Conservation (phyloP, 2,888 invertebrate genomes). For the Taphrorychus bicolor region DNA sequence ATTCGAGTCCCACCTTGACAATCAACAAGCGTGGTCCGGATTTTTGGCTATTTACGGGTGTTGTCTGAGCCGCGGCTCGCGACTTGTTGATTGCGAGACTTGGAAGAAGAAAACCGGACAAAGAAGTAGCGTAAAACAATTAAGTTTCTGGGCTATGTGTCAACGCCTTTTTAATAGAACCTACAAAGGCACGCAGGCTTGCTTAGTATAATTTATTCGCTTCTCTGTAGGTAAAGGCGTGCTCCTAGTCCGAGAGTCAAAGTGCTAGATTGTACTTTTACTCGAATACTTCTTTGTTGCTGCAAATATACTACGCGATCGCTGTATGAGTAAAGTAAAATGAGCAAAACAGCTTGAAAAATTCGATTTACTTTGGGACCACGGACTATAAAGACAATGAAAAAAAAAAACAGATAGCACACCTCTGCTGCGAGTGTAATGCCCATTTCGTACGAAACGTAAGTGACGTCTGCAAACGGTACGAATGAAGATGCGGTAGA, state of each 20-base stretch:
- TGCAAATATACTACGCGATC: no score
- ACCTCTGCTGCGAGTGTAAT: no score
- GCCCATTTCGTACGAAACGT: no score
- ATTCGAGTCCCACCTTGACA: constrained; percentile 12
- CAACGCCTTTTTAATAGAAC: constrained; percentile 32
- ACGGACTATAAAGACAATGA: no score
- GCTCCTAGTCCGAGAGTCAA: background rate
- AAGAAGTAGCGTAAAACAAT: constrained; percentile 18
- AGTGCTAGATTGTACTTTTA: no score
- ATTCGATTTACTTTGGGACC: no score
- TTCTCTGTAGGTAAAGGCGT: background rate
- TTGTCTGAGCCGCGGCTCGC: background rate
- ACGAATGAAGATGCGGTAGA: no score
- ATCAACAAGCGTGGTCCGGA: background rate
- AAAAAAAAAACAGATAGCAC: no score
- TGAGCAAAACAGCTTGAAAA: no score
- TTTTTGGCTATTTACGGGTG: background rate
- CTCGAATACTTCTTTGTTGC: no score
- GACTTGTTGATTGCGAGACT: background rate
- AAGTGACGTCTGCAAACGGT: no score
- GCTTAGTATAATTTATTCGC: constrained; percentile 16
- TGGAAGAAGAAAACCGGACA: background rate
- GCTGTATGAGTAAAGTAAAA: no score
- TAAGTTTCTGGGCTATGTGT: constrained; percentile 22
- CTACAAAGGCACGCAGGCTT: constrained; percentile 9